Conservation (phyloP, 2,888 invertebrate species). For the Athrips mouffetella region DNA sequence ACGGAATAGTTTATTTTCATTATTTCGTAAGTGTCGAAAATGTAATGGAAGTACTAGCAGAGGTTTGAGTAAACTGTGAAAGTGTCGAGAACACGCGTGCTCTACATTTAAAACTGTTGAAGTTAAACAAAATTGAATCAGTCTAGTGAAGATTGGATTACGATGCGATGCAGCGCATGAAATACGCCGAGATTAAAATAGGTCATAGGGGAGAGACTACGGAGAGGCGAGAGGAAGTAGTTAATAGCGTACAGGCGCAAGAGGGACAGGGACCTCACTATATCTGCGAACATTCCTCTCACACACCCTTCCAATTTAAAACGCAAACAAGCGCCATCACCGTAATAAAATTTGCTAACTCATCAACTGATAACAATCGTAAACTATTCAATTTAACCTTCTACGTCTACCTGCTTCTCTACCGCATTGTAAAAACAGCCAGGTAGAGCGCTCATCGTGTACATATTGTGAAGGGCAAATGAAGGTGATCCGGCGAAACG, state of each 20-base stretch:
- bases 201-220: slow-evolving; percentile 47
- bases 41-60: neutral
- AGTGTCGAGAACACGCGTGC: slow-evolving; percentile 38
- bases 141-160: slow-evolving; percentile 30
- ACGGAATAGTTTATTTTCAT: slow-evolving; percentile 1
- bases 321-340: slow-evolving; percentile 11
- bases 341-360: neutral
- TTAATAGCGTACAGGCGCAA: slow-evolving; percentile 7
- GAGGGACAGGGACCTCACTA: slow-evolving; percentile 23
- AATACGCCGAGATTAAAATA: slow-evolving; percentile 45
- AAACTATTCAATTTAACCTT: slow-evolving; percentile 14
- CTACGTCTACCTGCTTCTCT: slow-evolving; percentile 13
- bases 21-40: neutral
- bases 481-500: slow-evolving; percentile 44
- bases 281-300: slow-evolving; percentile 38
- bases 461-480: slow-evolving; percentile 37
- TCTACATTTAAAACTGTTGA: slow-evolving; percentile 33
- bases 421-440: slow-evolving; percentile 23
- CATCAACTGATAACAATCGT: neutral
- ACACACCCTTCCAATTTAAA: slow-evolving; percentile 28
- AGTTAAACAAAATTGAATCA: slow-evolving; percentile 33
- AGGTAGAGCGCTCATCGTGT: slow-evolving; percentile 30
- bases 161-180: slow-evolving; percentile 39
- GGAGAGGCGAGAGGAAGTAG: slow-evolving; percentile 28
- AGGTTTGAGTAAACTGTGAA: slow-evolving; percentile 40